Base-by-base conservation (phyloP, 2,888 invertebrate species). In the Epinotia ramella region DNA sequence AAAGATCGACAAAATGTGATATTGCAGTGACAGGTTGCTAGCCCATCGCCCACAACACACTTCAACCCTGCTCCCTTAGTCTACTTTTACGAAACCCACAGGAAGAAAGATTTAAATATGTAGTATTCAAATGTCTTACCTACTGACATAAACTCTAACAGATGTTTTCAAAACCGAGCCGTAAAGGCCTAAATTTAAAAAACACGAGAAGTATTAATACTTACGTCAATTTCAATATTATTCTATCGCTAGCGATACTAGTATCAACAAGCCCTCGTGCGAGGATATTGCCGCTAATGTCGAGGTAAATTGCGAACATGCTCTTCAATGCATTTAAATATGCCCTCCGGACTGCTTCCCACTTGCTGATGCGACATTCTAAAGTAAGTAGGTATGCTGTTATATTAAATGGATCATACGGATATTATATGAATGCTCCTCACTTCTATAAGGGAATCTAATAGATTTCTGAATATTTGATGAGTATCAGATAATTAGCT, bases 311-410 rank as follows among this genome's bases (percentile, higher is more conserved):
- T 66, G 75, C 71, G 62, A 60, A 70, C 73, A 70, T 66, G 63
- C 44, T 33, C 63, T 66, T 76, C 76, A 78, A 80, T 81, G 80
- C 80, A 81, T 80, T 79, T 80, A 81, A 81, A 81, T 80, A 71
- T 73, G 69, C 77, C 69, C 57, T 59, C 53, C 12, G 44, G 28
- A 65, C 24, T 44, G 60, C 64, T 71, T 63, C 49, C 16, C 24
- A 60, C 63, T 28, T 64, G 49, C 24, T 65, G 57, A 13, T 6
- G 49, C 40, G 16, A 65, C 53, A 16, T 2, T 20, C 33, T 20
- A 44, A 44, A 56, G 20, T 63, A 62, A 28, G 24, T 63, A 62
- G 18, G 24, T 67, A 62, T 60, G 11, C 16, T 67, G 44, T 70
- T 64, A 46, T 60, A 67, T 20, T 73, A 68, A 71, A 71, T 71